Conservation (phyloP, 1,140 invertebrate genomes). For the Cherax destructor region DNA sequence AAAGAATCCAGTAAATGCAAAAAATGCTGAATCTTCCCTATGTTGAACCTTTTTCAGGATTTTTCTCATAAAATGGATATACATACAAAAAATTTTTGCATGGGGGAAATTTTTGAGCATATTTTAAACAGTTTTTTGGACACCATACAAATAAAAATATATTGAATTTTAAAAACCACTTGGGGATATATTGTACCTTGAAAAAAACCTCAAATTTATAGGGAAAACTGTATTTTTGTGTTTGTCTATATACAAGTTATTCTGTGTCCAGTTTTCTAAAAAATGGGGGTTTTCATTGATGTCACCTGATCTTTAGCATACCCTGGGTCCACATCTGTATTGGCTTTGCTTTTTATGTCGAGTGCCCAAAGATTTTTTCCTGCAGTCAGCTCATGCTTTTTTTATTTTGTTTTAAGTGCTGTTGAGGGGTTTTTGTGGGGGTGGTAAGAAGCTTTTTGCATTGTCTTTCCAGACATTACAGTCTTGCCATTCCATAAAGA, state of each 20-base stretch:
- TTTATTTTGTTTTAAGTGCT: slow-evolving; percentile 13
- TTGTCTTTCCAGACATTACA: slow-evolving; percentile 20
- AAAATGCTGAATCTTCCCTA: neutral
- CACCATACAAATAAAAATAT: neutral
- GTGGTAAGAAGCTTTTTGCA: slow-evolving; percentile 49
- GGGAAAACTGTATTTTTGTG: no score
- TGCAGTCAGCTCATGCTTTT: slow-evolving; percentile 19
- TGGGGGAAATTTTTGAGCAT: no score
- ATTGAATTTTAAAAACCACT: neutral
- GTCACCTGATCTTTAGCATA: neutral
- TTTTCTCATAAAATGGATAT: neutral
- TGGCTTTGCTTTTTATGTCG: slow-evolving; percentile 63
- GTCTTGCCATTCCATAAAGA: slow-evolving; percentile 4
- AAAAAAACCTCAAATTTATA: no score
- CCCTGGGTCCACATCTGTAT: slow-evolving; percentile 54
- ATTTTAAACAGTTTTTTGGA: no score
- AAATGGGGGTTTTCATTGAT: neutral
- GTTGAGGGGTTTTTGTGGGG: neutral
- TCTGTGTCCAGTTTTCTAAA: neutral
- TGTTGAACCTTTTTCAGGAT: neutral
- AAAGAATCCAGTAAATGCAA: neutral
- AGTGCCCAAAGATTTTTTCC: slow-evolving; percentile 58
- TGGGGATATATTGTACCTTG: no score
- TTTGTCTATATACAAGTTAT: no score
- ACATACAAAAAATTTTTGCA: no score